A percentile compares a stretch with the other conserved stretches of the same genome.
Conservation (phyloP, 1,140 invertebrate genomes). For the Catajapyx aquilonaris region DNA sequence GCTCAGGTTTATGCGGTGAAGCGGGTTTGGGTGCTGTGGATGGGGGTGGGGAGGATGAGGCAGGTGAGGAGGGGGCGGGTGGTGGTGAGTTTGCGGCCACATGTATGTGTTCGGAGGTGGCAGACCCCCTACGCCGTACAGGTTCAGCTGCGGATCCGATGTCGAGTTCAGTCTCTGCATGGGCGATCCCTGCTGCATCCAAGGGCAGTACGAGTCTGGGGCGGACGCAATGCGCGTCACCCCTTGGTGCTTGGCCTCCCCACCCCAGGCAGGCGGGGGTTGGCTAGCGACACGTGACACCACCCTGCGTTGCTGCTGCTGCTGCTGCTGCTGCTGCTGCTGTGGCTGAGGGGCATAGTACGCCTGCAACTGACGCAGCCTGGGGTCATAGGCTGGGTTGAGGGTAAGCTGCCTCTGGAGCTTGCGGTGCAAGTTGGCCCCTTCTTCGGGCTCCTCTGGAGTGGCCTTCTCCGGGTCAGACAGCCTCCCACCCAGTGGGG, state of each 20-base stretch:
- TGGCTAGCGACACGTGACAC: not conserved
- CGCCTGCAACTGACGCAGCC: slow-evolving; percentile 28
- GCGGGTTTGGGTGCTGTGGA: slow-evolving; percentile 3
- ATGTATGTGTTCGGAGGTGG: slow-evolving; percentile 6
- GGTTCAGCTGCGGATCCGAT: slow-evolving; percentile 42
- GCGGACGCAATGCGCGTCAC: slow-evolving; percentile 59
- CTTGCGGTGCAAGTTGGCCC: slow-evolving; percentile 50
- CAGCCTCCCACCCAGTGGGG: too few species aligned
- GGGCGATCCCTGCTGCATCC: slow-evolving; percentile 20
- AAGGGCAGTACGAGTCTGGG: slow-evolving; percentile 37
- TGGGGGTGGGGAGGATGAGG: slow-evolving; percentile 4
- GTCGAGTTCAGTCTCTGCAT: slow-evolving; percentile 27
- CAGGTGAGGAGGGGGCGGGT: slow-evolving; percentile 8
- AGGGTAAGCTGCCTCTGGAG: slow-evolving; percentile 57
- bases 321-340: slow-evolving; percentile 8
- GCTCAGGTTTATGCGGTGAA: slow-evolving; percentile 10
- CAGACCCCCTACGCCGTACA: slow-evolving; percentile 15
- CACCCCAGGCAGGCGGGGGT: not conserved
- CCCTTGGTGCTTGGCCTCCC: slow-evolving; percentile 4
- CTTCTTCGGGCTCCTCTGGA: slow-evolving; percentile 12
- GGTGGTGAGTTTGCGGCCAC: slow-evolving; percentile 9
- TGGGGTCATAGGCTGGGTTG: slow-evolving; percentile 52
- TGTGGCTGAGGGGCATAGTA: too few species aligned
- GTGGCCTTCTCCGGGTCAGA: too few species aligned
- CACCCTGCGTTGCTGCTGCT: slow-evolving; percentile 11